These are phyloP conservation scores for Indri indri DNA, from an alignment of 2,113 vertebrate genomes.

Conservation along the genomic window DNA sequence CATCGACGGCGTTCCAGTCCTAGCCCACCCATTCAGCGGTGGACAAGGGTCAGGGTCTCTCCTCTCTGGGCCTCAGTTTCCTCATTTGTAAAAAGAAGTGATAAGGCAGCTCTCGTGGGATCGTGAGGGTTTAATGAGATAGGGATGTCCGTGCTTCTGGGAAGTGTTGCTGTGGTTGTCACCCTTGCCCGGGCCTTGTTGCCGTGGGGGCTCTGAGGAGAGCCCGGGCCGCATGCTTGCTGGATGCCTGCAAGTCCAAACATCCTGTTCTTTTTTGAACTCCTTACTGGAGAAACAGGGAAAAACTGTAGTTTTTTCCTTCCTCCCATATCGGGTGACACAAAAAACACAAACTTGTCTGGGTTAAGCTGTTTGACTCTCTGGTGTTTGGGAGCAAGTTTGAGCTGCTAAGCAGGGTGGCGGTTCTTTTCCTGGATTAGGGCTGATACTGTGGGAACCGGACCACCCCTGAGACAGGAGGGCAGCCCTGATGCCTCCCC, in stretches of 20 bases:
- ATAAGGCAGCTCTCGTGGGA: not conserved
- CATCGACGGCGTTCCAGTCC: not conserved
- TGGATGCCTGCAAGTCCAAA: slow-evolving; percentile 59
- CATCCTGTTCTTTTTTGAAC: slow-evolving; percentile 72
- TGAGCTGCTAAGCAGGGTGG: slow-evolving; percentile 46
- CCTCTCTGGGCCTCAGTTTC: not conserved
- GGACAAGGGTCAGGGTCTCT: not conserved
- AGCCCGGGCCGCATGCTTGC: slow-evolving; percentile 10
- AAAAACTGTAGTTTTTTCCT: not conserved
- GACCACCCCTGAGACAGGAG: slow-evolving; percentile 57
- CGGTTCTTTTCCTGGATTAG: slow-evolving; percentile 46
- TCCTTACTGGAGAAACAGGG: slow-evolving; percentile 58
- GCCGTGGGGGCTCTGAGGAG: not conserved
- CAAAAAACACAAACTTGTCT: slow-evolving; percentile 39
- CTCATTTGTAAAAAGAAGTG: not conserved
- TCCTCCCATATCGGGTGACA: slow-evolving; percentile 60
- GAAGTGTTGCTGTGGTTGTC: not conserved
- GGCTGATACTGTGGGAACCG: slow-evolving; percentile 45
- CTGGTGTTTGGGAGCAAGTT: slow-evolving; percentile 19
- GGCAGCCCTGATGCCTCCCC: slow-evolving; percentile 45
- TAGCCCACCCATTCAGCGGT: not conserved
- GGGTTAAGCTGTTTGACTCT: not conserved
- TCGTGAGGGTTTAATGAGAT: not conserved
- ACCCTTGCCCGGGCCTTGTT: not conserved
- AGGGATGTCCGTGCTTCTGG: not conserved